These are phyloP conservation scores for Hucho hucho DNA, from an alignment of 2,113 vertebrate species.

Conservation along the genomic window DNA sequence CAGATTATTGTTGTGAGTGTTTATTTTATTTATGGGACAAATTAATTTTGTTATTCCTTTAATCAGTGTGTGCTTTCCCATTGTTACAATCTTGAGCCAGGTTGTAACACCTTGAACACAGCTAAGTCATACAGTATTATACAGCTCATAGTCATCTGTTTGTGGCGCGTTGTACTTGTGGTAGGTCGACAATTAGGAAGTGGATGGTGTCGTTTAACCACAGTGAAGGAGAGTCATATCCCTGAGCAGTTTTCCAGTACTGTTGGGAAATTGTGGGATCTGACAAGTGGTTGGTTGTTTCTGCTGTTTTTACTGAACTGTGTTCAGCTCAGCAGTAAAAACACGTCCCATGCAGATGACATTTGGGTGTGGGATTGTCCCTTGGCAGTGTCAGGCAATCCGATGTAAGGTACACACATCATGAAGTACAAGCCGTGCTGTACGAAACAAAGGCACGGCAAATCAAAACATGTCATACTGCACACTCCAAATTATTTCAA, in stretches of 20 bases:
- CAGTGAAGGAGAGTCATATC: background rate
- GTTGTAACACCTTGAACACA: background rate
- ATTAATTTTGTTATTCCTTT: too few species aligned
- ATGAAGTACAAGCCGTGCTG: background rate
- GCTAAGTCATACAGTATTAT: background rate
- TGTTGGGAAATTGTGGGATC: slow-evolving; percentile 3
- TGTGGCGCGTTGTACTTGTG: background rate
- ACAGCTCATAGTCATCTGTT: background rate
- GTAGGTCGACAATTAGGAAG: background rate
- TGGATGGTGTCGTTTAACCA: background rate
- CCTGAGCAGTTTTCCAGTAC: slow-evolving; percentile 8
- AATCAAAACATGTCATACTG: background rate
- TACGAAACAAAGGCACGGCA: background rate
- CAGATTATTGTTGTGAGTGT: too few species aligned
- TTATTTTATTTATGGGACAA: too few species aligned
- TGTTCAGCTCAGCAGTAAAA: slow-evolving; percentile 11
- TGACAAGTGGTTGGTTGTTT: slow-evolving; percentile 1
- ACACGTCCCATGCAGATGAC: slow-evolving; percentile 41
- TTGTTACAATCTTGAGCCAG: too few species aligned
- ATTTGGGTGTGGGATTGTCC: slow-evolving; percentile 38
- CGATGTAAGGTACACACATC: slow-evolving; percentile 9
- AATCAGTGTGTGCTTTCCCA: too few species aligned
- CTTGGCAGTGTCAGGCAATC: slow-evolving; percentile 27
- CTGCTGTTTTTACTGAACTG: slow-evolving; percentile 16
- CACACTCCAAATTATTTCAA: background rate